phyloP scores from a whole-genome alignment of 2,113 vertebrate species.

The Poecile atricapillus region DNA sequence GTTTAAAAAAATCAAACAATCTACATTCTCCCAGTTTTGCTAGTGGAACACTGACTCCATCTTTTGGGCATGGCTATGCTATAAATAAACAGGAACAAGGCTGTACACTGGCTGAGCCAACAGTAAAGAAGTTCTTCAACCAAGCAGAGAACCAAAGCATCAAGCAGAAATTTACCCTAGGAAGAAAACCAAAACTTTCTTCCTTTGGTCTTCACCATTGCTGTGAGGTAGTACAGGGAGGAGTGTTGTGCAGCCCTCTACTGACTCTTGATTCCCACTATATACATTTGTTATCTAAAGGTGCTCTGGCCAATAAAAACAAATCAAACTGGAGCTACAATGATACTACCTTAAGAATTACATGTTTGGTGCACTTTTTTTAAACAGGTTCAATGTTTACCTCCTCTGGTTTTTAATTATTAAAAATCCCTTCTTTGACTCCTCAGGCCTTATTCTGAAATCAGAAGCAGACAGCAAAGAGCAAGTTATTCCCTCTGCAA shows the following conservation, averaged over 20 bases:
- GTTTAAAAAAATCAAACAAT: neutral
- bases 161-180: neutral
- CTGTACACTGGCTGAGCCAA: neutral
- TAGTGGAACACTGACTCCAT: conserved; percentile 8
- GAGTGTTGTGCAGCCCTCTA: neutral
- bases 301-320: neutral
- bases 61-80: neutral
- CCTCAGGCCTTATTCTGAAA: neutral
- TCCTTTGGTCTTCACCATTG: neutral
- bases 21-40: neutral
- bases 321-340: neutral
- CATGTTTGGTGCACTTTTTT: neutral
- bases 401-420: neutral
- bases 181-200: neutral
- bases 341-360: neutral
- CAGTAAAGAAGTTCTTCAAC: neutral
- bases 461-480: neutral
- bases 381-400: neutral
- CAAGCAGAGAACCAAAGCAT: neutral
- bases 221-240: neutral
- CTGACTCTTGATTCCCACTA: neutral
- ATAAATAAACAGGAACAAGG: neutral
- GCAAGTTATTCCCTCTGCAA: neutral
- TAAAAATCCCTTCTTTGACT: neutral
- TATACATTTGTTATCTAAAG: neutral